Percentiles rank a stretch among this genome's conserved stretches.
phyloP scores from a whole-genome alignment of 2,888 invertebrate species.

The Proisotoma minuta region DNA sequence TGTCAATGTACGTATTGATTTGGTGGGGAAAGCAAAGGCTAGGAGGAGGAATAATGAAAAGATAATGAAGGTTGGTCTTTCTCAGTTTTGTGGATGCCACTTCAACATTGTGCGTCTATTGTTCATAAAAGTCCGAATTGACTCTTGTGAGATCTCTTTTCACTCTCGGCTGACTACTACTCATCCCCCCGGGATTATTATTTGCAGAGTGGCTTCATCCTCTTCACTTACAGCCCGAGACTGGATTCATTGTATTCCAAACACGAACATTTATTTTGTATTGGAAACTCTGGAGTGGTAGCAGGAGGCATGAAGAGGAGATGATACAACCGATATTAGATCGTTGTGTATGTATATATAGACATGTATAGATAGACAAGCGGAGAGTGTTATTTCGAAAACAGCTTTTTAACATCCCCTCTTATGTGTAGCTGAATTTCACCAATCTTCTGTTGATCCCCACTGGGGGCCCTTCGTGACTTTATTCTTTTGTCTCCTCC shows the following conservation, averaged over 20 bases:
- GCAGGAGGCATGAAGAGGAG: background rate
- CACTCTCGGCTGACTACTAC: constrained; percentile 32
- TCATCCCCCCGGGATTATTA: constrained; percentile 46
- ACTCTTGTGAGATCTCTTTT: constrained; percentile 11
- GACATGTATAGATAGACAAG: background rate
- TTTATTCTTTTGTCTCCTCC: constrained; percentile 33
- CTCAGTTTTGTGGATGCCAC: constrained; percentile 7
- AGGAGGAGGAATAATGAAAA: constrained; percentile 46
- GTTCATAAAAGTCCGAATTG: background rate
- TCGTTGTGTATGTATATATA: background rate
- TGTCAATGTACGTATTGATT: background rate
- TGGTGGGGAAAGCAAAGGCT: constrained; percentile 12
- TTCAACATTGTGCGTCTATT: background rate
- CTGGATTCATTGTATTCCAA: background rate
- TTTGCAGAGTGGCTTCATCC: constrained; percentile 36
- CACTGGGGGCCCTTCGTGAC: constrained; percentile 44
- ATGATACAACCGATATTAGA: background rate
- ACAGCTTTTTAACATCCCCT: constrained; percentile 17
- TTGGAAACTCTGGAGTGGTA: background rate
- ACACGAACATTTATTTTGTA: constrained; percentile 6
- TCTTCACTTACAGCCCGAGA: constrained; percentile 2
- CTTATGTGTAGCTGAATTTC: constrained; percentile 13
- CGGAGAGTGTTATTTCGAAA: background rate
- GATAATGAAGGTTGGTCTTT: constrained; percentile 41
- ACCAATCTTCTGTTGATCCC: constrained; percentile 26